Base-by-base conservation (phyloP, 2,113 vertebrate species). In the Varanus komodoensis region DNA sequence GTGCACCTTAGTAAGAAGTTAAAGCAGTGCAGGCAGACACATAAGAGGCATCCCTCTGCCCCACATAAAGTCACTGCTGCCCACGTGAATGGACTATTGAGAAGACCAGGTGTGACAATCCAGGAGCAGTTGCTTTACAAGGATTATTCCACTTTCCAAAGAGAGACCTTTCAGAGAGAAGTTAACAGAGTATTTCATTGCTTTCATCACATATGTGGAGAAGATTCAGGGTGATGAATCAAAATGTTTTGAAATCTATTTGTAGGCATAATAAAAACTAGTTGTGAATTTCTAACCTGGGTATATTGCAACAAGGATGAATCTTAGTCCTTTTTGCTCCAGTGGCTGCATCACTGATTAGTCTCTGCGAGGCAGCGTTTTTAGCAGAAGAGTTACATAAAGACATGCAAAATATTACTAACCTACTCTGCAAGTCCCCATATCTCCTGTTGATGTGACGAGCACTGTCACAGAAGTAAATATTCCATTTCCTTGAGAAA, bases 391-490 rank as follows among this genome's bases (percentile, higher is more conserved):
- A 95, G 91, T 91, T 95, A 94, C 89, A 95, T 96, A 94, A 95
- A 92, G 91, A 78, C 69, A 83, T 73, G 93, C 94, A 77, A 96
- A 95, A 93, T 93, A 93, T 96, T 94, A 91, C 93, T 95, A 3
- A 80, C 89, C 89, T 86, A 34, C 90, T 95, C 91, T 91, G 86
- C 93, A 92, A 93, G 87, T 23, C 11, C 0, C 83, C 79, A 89
- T 90, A 82, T 92, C 88, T 89, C 82, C 89, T 69, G 92, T 94
- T 92, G 88, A 91, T 95, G 61, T 94, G 84, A 91, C 90, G 87
- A 90, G 32, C 44, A 23, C 90, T 94, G 25, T 93, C 93, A 86
- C 29, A 32, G 91, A 84, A 12, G 82, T 91, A 61, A 93, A 91
- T 86, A 84, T 89, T 73, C 89, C 69, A 84, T 87, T 94, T 80